Percentiles rank a stretch among this genome's conserved stretches.
These are phyloP conservation scores for Magallana nippona DNA, from an alignment of 2,888 invertebrate genomes.

Conservation along the genomic window DNA sequence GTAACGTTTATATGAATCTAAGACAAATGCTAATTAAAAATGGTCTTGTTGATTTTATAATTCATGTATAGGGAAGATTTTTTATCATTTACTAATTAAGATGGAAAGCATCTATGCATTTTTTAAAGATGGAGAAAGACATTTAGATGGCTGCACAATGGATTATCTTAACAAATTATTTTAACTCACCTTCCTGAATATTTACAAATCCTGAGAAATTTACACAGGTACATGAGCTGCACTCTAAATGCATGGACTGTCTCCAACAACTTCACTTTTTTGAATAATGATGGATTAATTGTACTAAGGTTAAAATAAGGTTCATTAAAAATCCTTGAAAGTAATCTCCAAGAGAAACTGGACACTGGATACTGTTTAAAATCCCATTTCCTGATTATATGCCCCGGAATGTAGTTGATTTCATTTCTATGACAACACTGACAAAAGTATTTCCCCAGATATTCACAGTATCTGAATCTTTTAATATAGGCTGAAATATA, in stretches of 20 bases:
- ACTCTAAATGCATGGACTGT: constrained; percentile 84
- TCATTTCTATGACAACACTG: constrained; percentile 91
- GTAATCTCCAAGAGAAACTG: constrained; percentile 88
- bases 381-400: constrained; percentile 81
- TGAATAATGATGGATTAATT: constrained; percentile 86
- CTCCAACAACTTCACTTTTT: constrained; percentile 84
- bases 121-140: not conserved
- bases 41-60: too few relatives aligned
- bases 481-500: constrained; percentile 83
- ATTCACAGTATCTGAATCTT: constrained; percentile 90
- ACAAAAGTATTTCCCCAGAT: constrained; percentile 91
- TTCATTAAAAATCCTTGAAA: constrained; percentile 88
- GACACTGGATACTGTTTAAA: constrained; percentile 88
- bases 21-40: too few relatives aligned
- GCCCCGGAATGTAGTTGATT: constrained; percentile 84
- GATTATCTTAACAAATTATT: too few relatives aligned
- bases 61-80: too few relatives aligned
- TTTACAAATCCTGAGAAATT: constrained; percentile 87
- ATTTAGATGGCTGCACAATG: too few relatives aligned
- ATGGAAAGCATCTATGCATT: too few relatives aligned
- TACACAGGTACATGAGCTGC: constrained; percentile 87
- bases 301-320: constrained; percentile 89
- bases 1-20: too few relatives aligned
- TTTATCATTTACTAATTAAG: too few relatives aligned
- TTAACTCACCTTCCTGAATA: constrained; percentile 82